Percentiles rank a stretch among this genome's conserved stretches.
These are phyloP conservation scores for Lamellibrachia satsuma DNA, from an alignment of 2,888 invertebrate genomes.

Conservation along the genomic window DNA sequence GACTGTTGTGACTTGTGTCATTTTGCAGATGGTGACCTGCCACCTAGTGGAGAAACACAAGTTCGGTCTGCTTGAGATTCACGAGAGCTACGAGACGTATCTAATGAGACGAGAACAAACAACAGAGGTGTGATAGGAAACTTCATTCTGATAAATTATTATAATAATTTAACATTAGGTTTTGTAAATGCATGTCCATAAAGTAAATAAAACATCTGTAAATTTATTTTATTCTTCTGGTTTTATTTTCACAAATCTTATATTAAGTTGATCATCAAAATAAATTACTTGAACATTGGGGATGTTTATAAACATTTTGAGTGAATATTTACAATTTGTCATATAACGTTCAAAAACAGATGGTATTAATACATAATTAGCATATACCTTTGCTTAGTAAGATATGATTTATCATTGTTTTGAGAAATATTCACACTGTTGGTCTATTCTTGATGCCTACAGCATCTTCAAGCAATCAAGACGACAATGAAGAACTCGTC, in stretches of 20 bases:
- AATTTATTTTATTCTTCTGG: not conserved
- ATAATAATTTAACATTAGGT: not conserved
- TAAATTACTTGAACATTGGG: not conserved
- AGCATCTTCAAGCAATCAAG: not conserved
- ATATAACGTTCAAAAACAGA: too few relatives aligned
- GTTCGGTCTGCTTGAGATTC: constrained; percentile 89
- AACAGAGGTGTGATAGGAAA: constrained; percentile 63
- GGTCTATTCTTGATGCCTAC: not conserved
- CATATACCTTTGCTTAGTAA: too few relatives aligned
- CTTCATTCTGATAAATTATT: not conserved
- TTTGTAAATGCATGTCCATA: not conserved
- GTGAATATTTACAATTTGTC: too few relatives aligned
- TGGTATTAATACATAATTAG: too few relatives aligned
- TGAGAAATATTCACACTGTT: too few relatives aligned
- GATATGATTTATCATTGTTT: too few relatives aligned
- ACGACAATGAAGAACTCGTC: not conserved
- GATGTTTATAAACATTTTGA: too few relatives aligned
- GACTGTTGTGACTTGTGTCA: not conserved
- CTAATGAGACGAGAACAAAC: constrained; percentile 91
- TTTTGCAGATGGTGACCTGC: constrained; percentile 55
- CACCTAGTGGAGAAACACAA: constrained; percentile 81
- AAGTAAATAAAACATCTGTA: not conserved
- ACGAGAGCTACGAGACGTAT: constrained; percentile 94
- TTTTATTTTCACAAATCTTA: not conserved
- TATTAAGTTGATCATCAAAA: not conserved